Evolutionary conservation across 1,140 invertebrate genomes (phyloP), one percentile per base, ranked within the genome.

Genomic region (Kradibia gibbosae): DNA sequence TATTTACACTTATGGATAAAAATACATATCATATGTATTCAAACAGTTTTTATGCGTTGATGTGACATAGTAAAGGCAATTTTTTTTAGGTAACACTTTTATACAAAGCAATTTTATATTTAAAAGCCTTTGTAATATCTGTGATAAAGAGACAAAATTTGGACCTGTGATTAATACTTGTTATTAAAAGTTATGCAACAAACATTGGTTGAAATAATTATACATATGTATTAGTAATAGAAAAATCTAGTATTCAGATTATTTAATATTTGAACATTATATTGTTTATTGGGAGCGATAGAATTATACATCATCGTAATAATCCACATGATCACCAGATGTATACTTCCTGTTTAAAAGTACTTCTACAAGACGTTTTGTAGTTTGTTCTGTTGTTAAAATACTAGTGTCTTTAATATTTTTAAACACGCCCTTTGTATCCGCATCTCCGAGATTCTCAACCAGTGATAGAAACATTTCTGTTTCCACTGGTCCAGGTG

Each of bases 401-500:
- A 96, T 90, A n/a, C 94, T 93, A 7, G 91, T 89, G 31, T 90
- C 85, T 84, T 89, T 90, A 81, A 93, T 85, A 22, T 94, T 91
- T 50, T 93, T 91, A 86, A 97, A 97, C 5, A 91, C 90, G 70
- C 93, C 88, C 83, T 92, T 93, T 11, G 95, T 82, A 65, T 94
- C 93, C 0, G 89, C 82, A 89, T 95, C 94, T 13, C 92, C 90
- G 0, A 93, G 89, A 67, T 93, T 91, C 8, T 92, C 90, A 50
- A 94, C 90, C 36, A 96, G 91, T 85, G 93, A 91, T n/a, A 94
- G 88, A 55, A 95, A 94, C 97, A 99, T 99, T 71, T 96, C 94
- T 0, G 98, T 99, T 83, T 97, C 93, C 4, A 99, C 95, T 5
- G 98, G 97, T 36, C 98, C 98, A 0, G 98, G 98, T 7, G 97